Evolutionary conservation across 1,140 invertebrate species (phyloP), one percentile per base, ranked within the genome.

Genomic region (Cataglyphis hispanica): DNA sequence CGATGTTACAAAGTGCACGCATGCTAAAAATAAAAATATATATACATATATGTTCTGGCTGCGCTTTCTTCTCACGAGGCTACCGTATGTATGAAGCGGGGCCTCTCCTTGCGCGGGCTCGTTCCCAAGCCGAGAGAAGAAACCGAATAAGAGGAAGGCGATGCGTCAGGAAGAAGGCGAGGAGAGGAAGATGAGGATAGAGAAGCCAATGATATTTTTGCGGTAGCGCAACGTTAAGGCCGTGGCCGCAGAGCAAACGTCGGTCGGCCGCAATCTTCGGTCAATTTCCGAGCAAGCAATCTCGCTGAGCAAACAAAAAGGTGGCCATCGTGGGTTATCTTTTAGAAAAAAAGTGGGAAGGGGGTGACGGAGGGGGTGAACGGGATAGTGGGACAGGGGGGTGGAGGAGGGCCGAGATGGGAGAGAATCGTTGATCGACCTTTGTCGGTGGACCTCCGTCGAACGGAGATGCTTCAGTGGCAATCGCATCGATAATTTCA

Each of bases 261-360:
- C 81, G 90, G 91, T 89, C 92, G 87, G 91, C 92, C 91, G 93
- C 92, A 94, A 93, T 93, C 93, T 93, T 93, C 91, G 92, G 86
- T 93, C 93, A 93, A 94, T 93, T 94, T 93, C 88, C 89, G 90
- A 91, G 90, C 86, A 92, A 87, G 86, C 87, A 91, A 92, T 92
- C 87, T 91, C 70, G 60, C 87, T 91, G 92, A 90, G 80, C 89
- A 93, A 93, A 93, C 90, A 93, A 92, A 91, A 93, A 93, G 89
- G 88, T 85, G 86, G 80, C 89, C 76, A 88, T 78, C 77, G 77
- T 88, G 84, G 87, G 77, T 90, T 90, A 91, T 90, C 88, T 89
- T 85, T 86, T 84, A 87, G 75, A 83, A 90, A 87, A 86, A 76
- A 66, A 74, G 37, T 22, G 46, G 56, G n/a, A n/a, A 61, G 63